These are phyloP conservation scores for Raja brachyura DNA, from an alignment of 2,113 vertebrate species.

Conservation along the genomic window DNA sequence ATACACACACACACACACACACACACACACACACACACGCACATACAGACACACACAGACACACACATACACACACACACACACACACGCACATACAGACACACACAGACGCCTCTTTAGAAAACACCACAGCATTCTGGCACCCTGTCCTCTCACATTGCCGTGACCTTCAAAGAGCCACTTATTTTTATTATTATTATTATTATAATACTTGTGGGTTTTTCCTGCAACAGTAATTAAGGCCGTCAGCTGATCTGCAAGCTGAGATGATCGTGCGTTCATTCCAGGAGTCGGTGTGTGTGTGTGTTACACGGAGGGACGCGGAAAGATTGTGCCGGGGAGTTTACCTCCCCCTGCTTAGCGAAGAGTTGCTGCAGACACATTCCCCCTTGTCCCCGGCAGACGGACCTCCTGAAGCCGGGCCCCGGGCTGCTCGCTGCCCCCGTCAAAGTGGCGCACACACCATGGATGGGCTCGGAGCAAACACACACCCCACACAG, in stretches of 20 bases:
- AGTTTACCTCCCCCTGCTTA: too few relatives aligned
- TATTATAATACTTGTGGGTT: not conserved
- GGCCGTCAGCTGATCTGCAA: not conserved
- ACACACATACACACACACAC: too few relatives aligned
- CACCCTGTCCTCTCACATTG: not conserved
- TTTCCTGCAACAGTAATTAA: not conserved
- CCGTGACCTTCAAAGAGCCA: slow-evolving; percentile 14
- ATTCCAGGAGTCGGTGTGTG: not conserved
- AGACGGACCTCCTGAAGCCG: not conserved
- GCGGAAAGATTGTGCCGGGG: not conserved
- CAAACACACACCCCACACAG: too few relatives aligned
- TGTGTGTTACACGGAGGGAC: not conserved
- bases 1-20: too few relatives aligned
- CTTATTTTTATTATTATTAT: not conserved
- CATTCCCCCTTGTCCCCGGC: not conserved
- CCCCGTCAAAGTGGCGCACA: not conserved
- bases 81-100: too few relatives aligned
- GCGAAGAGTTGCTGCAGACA: too few relatives aligned
- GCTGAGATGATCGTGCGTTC: not conserved
- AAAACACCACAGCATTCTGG: not conserved
- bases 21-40: too few relatives aligned
- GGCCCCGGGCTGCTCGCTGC: too few relatives aligned
- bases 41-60: too few relatives aligned
- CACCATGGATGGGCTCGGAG: too few relatives aligned
- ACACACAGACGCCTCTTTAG: not conserved